Evolutionary conservation across 2,113 vertebrate genomes (phyloP), one percentile per base, ranked within the genome.

Genomic region (Sarotherodon lohbergeri): DNA sequence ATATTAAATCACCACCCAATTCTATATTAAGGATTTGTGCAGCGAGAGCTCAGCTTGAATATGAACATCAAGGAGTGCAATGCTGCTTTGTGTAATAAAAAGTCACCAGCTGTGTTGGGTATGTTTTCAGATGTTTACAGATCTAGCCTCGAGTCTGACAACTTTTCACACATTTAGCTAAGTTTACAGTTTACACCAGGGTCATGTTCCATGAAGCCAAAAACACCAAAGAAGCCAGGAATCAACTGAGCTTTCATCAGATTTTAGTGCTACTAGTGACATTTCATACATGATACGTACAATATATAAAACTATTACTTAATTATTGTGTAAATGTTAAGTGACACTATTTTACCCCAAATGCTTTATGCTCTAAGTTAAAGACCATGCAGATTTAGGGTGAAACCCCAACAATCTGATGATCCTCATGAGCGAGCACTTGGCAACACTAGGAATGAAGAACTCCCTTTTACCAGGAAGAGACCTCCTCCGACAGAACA

Each of bases 11-110:
- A 34, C 56, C 55, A 61, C 11, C 55, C 41, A 54, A 2, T 55
- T 92, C 81, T 66, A 83, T 86, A 43, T 78, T 32, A 82, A 86
- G 83, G 24, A 17, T 55, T 87, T 10, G 19, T 84, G 80, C 34
- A 57, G 34, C 2, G 1, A 34, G 13, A 50, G 63, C 48, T 46
- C 16, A n/a, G 59, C 39, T 29, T 46, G 71, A 50, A 24, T n/a
- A 9, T 5, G 22, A 36, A 73, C 13, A 41, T 27, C 1, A 0
- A 41, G 17, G 66, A 48, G 22, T 11, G 56, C 6, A 82, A 56
- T 9, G 34, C 71, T 81, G 43, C 16, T 17, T 57, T n/a, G 27
- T 76, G 71, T 76, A 48, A 48, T 29, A 29, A 76, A 78, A 78
- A 9, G 17, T 34, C 73, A 78, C 46, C 46, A 78, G 29, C 0